Evolutionary conservation across 2,888 invertebrate species (phyloP).

Genomic region (Gibbula magus): DNA sequence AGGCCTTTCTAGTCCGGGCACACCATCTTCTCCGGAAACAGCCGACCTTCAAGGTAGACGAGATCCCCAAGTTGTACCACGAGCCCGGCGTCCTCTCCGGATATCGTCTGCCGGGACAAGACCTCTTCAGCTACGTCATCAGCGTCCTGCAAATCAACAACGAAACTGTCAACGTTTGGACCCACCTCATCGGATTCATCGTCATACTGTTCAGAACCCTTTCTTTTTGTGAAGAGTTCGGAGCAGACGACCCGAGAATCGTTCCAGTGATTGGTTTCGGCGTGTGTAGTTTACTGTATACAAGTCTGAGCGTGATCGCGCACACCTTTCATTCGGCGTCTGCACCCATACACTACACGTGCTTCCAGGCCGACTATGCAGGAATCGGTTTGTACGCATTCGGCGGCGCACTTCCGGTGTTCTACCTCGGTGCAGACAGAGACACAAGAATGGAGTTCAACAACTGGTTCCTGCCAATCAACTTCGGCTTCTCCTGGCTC

Average conservation of each 20-base stretch:
- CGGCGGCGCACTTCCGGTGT: constrained; percentile 44
- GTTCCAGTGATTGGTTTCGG: constrained; percentile 44
- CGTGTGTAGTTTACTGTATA: constrained; percentile 37
- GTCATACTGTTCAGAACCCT: constrained; percentile 36
- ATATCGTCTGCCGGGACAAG: constrained; percentile 41
- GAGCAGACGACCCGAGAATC: constrained; percentile 9
- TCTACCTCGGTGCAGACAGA: constrained; percentile 36
- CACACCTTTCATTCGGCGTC: constrained; percentile 57
- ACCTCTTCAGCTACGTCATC: constrained; percentile 45
- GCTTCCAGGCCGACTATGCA: constrained; percentile 55
- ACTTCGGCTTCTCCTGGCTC: constrained; percentile 43
- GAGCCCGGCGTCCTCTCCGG: constrained; percentile 52
- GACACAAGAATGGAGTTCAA: constrained; percentile 13
- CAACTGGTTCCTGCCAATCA: constrained; percentile 37
- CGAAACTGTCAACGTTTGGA: constrained; percentile 60
- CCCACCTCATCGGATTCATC: constrained; percentile 48
- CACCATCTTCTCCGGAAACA: neutral
- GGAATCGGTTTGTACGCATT: constrained; percentile 51
- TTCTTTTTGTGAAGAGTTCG: neutral
- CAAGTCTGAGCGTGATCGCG: constrained; percentile 46
- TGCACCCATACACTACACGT: constrained; percentile 47
- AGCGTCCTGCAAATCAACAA: constrained; percentile 57
- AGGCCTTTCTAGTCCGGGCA: neutral
- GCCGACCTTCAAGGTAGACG: neutral
- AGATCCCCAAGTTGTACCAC: constrained; percentile 34